Evolutionary conservation across 2,797 vertebrate species (phyloP).

Genomic region (Nannoperca obscura): DNA sequence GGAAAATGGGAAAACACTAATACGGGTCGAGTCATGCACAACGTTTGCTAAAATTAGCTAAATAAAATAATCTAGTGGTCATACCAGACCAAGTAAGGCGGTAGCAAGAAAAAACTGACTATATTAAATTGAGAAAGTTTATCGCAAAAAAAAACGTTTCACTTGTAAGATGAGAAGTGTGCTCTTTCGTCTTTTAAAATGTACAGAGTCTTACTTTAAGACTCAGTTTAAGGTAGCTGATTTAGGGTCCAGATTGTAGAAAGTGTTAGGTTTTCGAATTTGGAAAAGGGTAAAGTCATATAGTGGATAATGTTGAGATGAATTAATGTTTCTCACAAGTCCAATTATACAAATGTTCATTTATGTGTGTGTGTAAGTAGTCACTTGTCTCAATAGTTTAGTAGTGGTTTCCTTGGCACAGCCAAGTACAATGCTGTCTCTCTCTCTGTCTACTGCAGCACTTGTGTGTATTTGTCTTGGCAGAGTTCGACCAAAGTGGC

Average conservation of each 20-base stretch:
- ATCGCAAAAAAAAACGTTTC: neutral
- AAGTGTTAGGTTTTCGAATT: neutral
- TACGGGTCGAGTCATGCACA: too few relatives aligned
- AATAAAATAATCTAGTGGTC: neutral
- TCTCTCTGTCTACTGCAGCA: slow-evolving; percentile 15
- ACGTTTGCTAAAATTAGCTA: neutral
- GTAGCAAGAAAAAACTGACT: neutral
- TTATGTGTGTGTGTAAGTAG: slow-evolving; percentile 26
- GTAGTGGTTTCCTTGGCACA: slow-evolving; percentile 57
- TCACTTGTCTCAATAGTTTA: slow-evolving; percentile 40
- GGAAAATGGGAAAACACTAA: too few relatives aligned
- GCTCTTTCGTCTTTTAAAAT: neutral
- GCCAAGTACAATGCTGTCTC: slow-evolving; percentile 28
- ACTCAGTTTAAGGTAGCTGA: neutral
- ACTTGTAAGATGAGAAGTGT: neutral
- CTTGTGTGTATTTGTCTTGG: slow-evolving; percentile 69
- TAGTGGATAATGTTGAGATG: neutral
- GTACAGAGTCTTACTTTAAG: neutral
- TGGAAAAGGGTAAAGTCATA: neutral
- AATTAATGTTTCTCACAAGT: slow-evolving; percentile 6
- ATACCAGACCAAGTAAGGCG: neutral
- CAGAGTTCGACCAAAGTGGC: slow-evolving; percentile 49
- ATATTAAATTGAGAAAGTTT: neutral
- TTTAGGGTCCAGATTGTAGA: neutral
- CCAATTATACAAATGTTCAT: slow-evolving; percentile 20